Conservation (phyloP, 2,888 invertebrate species). For the Acrocyrtus sp. region DNA sequence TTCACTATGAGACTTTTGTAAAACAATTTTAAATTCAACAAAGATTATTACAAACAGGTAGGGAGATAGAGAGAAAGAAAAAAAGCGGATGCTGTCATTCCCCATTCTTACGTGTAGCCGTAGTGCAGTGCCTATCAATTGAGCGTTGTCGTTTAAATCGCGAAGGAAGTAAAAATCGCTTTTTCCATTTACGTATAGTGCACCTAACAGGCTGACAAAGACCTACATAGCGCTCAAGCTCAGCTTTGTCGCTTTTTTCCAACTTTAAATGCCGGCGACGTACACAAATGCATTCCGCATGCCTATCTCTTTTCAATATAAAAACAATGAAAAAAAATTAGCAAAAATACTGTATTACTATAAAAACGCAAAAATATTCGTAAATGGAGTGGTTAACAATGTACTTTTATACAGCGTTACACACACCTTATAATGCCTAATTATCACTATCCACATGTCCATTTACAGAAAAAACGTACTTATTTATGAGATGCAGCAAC, state of each 20-base stretch:
- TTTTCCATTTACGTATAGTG: conserved; percentile 16
- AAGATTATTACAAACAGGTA: not conserved
- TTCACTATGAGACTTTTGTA: not conserved
- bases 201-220: not conserved
- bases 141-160: too few relatives aligned
- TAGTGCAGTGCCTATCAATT: not conserved
- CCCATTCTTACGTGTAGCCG: not conserved
- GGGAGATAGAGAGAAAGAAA: conserved; percentile 14
- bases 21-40: too few relatives aligned
- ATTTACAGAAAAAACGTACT: conserved; percentile 1
- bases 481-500: not conserved
- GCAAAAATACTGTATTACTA: too few relatives aligned
- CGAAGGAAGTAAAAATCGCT: conserved; percentile 11
- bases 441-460: conserved; percentile 9
- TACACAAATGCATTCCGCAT: too few relatives aligned
- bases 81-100: conserved; percentile 37
- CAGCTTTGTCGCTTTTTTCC: too few relatives aligned
- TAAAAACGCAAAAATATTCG: too few relatives aligned
- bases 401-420: too few relatives aligned
- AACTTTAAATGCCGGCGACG: too few relatives aligned
- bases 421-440: conserved; percentile 26
- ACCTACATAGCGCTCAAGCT: not conserved
- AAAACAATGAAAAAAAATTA: too few relatives aligned
- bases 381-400: too few relatives aligned
- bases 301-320: too few relatives aligned